Percentiles rank a stretch among this genome's conserved stretches.
These are phyloP conservation scores for Cyclura pinguis DNA, from an alignment of 2,797 vertebrate species.

Conservation along the genomic window DNA sequence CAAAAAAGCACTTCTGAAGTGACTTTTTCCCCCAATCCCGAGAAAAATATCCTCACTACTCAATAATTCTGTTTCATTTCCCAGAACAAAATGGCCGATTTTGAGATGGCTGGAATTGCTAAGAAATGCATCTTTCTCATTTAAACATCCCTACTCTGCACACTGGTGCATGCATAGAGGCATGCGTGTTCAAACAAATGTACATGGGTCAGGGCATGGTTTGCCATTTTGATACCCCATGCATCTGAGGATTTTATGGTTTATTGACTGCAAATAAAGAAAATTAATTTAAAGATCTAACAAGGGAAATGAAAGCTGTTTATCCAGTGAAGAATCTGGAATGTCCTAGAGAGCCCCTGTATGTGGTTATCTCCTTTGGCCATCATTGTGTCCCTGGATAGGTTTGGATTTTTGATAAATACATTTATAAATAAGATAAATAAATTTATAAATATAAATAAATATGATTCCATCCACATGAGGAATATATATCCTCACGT, in stretches of 20 bases:
- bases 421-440: too few species aligned
- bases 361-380: neutral
- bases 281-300: neutral
- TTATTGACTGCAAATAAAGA: neutral
- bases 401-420: neutral
- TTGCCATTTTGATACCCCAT: neutral
- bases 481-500: too few species aligned
- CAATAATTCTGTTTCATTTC: neutral
- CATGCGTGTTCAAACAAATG: neutral
- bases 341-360: neutral
- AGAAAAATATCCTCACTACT: too few species aligned
- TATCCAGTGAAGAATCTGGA: neutral
- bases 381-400: neutral
- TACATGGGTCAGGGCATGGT: neutral
- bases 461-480: too few species aligned
- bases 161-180: neutral
- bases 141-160: neutral
- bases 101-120: neutral
- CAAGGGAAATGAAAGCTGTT: neutral
- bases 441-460: neutral
- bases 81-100: neutral
- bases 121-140: neutral
- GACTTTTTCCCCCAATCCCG: neutral
- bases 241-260: neutral
- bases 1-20: neutral